A percentile compares a stretch with the other conserved stretches of the same genome.
These are phyloP conservation scores for Amphimedon queenslandica DNA, from an alignment of 37 sponge, comb jelly and placozoan genomes.

Conservation along the genomic window DNA sequence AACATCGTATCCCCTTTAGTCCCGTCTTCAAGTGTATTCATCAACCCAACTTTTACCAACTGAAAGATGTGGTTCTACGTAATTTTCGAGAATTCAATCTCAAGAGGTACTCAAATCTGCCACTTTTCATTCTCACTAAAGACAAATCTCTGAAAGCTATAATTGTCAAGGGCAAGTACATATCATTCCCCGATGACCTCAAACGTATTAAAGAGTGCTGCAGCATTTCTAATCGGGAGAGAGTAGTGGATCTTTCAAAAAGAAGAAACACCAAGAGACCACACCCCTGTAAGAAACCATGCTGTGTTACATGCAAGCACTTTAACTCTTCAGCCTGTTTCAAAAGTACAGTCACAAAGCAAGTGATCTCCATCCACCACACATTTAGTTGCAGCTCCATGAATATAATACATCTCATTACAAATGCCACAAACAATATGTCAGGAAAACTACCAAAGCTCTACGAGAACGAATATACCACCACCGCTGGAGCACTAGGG, in stretches of 20 bases:
- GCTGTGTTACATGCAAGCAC: conserved; percentile 21
- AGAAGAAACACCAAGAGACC: too few species aligned
- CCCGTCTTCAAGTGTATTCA: conserved; percentile 30
- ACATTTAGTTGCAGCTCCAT: conserved; percentile 13
- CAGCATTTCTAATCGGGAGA: too few species aligned
- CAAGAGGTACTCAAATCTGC: too few species aligned
- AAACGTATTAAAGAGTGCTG: too few species aligned
- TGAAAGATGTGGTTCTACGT: too few species aligned
- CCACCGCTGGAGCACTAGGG: background rate
- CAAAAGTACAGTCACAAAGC: conserved; percentile 4
- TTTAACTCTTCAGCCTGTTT: conserved; percentile 5
- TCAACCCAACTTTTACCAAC: conserved; percentile 13
- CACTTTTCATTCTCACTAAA: conserved; percentile 4
- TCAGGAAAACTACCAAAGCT: conserved; percentile 16
- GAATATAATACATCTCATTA: conserved; percentile 31
- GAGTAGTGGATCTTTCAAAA: too few species aligned
- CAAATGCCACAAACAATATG: conserved; percentile 42
- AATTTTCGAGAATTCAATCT: too few species aligned
- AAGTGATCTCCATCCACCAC: background rate
- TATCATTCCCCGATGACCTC: background rate
- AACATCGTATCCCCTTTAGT: background rate
- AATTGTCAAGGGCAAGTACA: background rate
- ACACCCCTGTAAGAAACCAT: background rate
- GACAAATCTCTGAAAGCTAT: background rate
- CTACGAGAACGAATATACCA: conserved; percentile 11